Percentiles rank a stretch among this genome's conserved stretches.
Conservation (phyloP, 2,797 vertebrate species). For the Sylvia borin region DNA sequence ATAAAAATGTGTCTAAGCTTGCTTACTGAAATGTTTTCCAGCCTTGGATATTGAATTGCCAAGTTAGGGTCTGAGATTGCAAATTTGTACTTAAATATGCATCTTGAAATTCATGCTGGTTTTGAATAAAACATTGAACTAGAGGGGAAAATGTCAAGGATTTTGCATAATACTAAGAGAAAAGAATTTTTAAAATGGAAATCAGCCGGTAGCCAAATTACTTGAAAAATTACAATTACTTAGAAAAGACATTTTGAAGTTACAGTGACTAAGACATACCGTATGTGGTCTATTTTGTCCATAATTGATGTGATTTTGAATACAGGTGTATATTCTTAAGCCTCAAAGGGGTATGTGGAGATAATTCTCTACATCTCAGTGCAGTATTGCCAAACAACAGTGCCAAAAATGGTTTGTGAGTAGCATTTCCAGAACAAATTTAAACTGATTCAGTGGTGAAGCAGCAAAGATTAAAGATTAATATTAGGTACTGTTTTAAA, state of each 20-base stretch:
- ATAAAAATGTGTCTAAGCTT: background rate
- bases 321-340: background rate
- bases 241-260: background rate
- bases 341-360: background rate
- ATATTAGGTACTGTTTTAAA: background rate
- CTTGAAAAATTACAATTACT: background rate
- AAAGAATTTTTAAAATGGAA: background rate
- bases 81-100: background rate
- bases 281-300: background rate
- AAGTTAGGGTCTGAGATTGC: background rate
- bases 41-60: background rate
- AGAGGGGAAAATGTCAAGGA: background rate
- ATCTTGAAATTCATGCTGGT: background rate
- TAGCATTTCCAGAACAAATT: background rate
- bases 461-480: background rate
- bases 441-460: background rate
- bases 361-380: background rate
- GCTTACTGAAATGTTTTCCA: background rate
- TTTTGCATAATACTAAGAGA: background rate
- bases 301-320: background rate
- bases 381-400: background rate
- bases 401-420: background rate
- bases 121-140: slow-evolving; percentile 9
- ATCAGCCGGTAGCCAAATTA: background rate
- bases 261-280: background rate